Percentiles rank a stretch among this genome's conserved stretches.
Evolutionary conservation across 2,113 vertebrate species (phyloP).

Genomic region (Neogobius melanostomus): DNA sequence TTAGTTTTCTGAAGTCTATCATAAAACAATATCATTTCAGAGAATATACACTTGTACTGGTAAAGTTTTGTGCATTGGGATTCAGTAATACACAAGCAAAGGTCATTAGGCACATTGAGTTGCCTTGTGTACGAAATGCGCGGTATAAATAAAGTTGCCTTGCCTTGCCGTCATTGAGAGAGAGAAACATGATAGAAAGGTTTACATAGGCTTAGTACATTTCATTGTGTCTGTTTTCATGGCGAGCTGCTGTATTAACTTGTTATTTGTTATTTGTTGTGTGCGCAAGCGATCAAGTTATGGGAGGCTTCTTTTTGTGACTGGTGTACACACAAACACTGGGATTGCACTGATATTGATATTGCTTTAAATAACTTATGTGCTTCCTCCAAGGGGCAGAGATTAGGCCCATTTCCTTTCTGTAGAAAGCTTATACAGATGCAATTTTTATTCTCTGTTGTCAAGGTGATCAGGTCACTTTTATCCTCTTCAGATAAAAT

Average conservation of each 20-base stretch:
- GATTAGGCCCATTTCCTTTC: constrained; percentile 2
- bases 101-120: constrained; percentile 23
- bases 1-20: too few species aligned
- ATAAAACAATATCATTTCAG: too few species aligned
- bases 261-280: too few species aligned
- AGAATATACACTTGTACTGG: neutral
- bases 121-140: too few species aligned
- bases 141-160: too few species aligned
- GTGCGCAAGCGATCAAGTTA: constrained; percentile 14
- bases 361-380: constrained; percentile 13
- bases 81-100: constrained; percentile 34
- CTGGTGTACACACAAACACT: constrained; percentile 19
- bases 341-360: constrained; percentile 16
- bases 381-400: neutral
- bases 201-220: constrained; percentile 55
- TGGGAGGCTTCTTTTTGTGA: constrained; percentile 19
- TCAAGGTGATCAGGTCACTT: constrained; percentile 21
- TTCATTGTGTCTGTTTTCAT: constrained; percentile 37
- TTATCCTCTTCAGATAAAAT: constrained; percentile 21
- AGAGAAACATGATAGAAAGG: constrained; percentile 54
- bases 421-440: neutral
- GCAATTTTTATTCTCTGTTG: neutral
- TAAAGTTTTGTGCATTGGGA: constrained; percentile 33
- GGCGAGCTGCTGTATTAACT: constrained; percentile 42
- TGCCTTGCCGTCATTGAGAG: constrained; percentile 12